Evolutionary conservation across 2,113 vertebrate species (phyloP), one percentile per base, ranked within the genome.

Genomic region (Stigmatopora nigra): DNA sequence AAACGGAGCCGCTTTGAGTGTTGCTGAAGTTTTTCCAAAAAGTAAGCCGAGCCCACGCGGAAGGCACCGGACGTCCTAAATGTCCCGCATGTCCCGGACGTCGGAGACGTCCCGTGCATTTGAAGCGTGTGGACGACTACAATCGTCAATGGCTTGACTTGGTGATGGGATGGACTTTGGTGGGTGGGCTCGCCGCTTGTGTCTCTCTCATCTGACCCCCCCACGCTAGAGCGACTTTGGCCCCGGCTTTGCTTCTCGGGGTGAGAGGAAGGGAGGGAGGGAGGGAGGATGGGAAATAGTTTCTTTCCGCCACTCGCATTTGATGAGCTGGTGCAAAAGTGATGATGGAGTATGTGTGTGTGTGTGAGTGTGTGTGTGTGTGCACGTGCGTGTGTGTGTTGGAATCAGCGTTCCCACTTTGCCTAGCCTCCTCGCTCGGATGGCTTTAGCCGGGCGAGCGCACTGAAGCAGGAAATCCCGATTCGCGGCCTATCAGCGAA

Each of bases 401-500:
- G 79, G 83, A 91, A 90, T 89, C 88, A 90, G 84, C 89, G 88
- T 87, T 82, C 78, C 86, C 84, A 86, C 88, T 90, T 85, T 83
- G 82, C 87, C 80, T 84, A 81, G 81, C 84, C 78, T 85, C 83
- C 83, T 87, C 88, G 88, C 87, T 91, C 86, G 87, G 86, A 86
- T 90, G 90, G 86, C 82, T 91, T 89, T 91, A 89, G 85, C 87
- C 82, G 75, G 70, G 73, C 70, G 83, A 88, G 87, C 69, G 87
- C 89, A 86, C 78, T 86, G 84, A 83, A 89, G 88, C 90, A 82
- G 87, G 88, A 90, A 90, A 91, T 90, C 89, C 90, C 88, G 90
- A 91, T 91, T 90, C 88, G 80, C 75, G 80, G 87, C 81, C 87
- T 90, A 91, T 91, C 90, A 90, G 90, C 87, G 82, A 90, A 90